Conservation (phyloP, 2,797 vertebrate genomes). For the Chiloscyllium punctatum region DNA sequence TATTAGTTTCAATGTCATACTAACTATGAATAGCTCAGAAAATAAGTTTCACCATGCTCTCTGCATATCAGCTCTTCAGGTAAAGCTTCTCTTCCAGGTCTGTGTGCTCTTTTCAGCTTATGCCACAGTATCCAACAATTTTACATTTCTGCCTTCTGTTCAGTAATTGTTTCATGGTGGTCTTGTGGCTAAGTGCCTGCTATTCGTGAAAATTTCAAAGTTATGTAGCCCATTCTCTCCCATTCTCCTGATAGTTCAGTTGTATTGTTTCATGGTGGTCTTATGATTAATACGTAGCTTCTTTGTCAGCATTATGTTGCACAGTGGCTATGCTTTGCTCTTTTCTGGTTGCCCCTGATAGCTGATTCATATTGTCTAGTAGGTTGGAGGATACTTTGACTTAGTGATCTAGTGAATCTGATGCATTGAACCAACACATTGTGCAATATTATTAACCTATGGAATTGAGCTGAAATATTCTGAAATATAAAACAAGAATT, state of each 20-base stretch:
- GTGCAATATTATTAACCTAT: slow-evolving; percentile 37
- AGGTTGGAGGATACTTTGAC: background rate
- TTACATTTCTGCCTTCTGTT: background rate
- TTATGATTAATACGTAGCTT: background rate
- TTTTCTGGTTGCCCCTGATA: background rate
- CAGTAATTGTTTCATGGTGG: background rate
- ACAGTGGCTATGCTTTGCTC: background rate
- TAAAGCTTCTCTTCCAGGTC: background rate
- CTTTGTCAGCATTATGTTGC: background rate
- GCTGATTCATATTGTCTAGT: background rate
- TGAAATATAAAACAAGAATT: slow-evolving; percentile 52
- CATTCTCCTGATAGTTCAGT: background rate
- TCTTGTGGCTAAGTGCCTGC: background rate
- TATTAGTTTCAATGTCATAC: background rate
- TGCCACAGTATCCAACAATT: too few relatives aligned
- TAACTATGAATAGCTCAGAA: background rate
- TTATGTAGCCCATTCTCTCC: background rate
- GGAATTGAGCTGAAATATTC: slow-evolving; percentile 56
- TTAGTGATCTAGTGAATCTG: background rate
- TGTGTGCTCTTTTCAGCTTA: background rate
- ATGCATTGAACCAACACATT: background rate
- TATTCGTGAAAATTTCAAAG: background rate
- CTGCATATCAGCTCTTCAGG: background rate
- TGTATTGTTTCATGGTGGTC: background rate
- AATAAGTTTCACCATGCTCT: background rate